Conservation (phyloP, 2,888 invertebrate genomes). For the Pteria penguin region DNA sequence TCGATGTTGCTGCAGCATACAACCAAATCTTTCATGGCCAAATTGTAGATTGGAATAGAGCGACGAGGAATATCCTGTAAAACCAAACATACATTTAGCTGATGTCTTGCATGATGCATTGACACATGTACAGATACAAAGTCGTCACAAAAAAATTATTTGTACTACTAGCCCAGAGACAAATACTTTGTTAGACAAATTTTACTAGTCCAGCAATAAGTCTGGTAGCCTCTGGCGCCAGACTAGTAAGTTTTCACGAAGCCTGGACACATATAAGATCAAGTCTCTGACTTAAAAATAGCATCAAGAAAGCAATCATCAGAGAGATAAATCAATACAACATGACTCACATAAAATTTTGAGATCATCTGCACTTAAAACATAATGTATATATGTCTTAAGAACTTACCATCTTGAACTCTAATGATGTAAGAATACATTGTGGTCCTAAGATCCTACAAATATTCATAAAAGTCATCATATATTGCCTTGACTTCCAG, state of each 20-base stretch:
- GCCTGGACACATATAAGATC: no score
- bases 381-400: neutral
- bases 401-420: conserved; percentile 82
- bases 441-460: conserved; percentile 90
- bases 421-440: conserved; percentile 88
- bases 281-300: no score
- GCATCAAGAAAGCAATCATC: no score
- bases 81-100: neutral
- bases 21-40: conserved; percentile 85
- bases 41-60: conserved; percentile 88
- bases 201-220: no score
- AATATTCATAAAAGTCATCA: conserved; percentile 34
- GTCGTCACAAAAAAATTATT: no score
- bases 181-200: no score
- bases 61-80: conserved; percentile 86
- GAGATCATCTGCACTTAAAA: neutral
- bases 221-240: no score
- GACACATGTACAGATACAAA: neutral
- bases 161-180: no score
- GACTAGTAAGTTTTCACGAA: no score
- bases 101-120: neutral
- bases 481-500: no score
- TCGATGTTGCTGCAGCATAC: conserved; percentile 77
- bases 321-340: no score
- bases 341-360: neutral